Evolutionary conservation across 2,113 vertebrate species (phyloP), one percentile per base, ranked within the genome.

Genomic region (Motacilla alba): DNA sequence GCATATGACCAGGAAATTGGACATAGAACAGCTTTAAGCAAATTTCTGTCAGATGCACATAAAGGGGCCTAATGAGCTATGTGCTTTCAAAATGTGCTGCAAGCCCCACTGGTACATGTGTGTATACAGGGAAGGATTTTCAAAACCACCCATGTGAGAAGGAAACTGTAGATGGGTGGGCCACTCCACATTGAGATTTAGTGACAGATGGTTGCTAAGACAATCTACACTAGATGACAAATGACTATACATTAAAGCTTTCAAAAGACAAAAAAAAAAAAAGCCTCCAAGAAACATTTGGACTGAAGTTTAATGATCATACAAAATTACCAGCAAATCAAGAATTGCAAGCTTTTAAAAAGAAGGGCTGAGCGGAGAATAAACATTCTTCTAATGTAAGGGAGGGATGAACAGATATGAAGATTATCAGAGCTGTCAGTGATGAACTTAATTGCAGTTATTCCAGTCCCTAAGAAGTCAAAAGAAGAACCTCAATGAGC

Each of bases 201-300:
- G 80, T 64, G 68, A 90, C 95, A 95, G 94, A 96, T 85, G 93
- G 84, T 79, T 93, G 84, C 49, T 69, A 79, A 90, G 53, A 94
- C 62, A 93, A 56, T 83, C 55, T 6, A 3, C 26, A 16, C 35
- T 33, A 50, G 30, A 69, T 76, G 53, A 91, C 66, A 87, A 91
- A 89, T 81, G 52, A 74, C 43, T 91, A 50, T 60, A 75, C 62
- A 72, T 91, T 81, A 89, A 87, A 91, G 39, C 87, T 76, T 85
- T 87, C 44, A 82, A 84, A 67, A 56, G 56, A 78, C 49, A 79
- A 74, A 84, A 70, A 87, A 74, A 87, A 74, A 75, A 89, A 70
- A 50, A 33, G 20, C 30, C 41, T 89, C 41, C 23, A 73, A 79
- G 52, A 84, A 91, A 62, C 10, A 39, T 76, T 81, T 89, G 60